Base-by-base conservation (phyloP, 1,140 invertebrate genomes). In the Lucilia cuprina region DNA sequence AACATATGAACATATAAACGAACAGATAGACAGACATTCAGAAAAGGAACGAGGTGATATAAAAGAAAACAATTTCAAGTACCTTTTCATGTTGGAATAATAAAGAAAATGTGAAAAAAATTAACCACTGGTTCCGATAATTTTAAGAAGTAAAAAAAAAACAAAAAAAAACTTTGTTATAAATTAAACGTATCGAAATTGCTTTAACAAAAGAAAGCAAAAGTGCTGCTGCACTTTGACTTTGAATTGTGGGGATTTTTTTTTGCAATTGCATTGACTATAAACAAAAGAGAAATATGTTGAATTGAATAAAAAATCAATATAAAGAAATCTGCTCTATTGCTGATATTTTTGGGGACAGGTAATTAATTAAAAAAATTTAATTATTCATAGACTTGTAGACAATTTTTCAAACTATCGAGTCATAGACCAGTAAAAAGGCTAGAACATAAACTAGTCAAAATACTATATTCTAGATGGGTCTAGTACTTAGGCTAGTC, bases 221-320 rank as follows among this genome's bases (percentile, higher is more conserved):
- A 80, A 80, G 77, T 80, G 77, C 47, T 41, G 14, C 74, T 80
- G 77, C 77, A 80, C 77, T 80, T 49, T 80, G 77, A 80, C 77
- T 80, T 80, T 41, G 75, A 41, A 70, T 70, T 70, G 65, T 8
- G 19, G n/a, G 65, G 65, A n/a, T n/a, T 70, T 70, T 70, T 60
- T 60, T 41, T 41, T 8, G 35, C 35, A 41, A 41, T 3, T 55
- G 50, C 10, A 55, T 2, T 3, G 10, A 55, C 50, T 8, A 55
- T 55, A 55, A 55, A 55, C 50, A 55, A 55, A 13, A 55, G 50
- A 55, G 50, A 55, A 5, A 55, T n/a, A n/a, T n/a, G n/a, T 3
- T 55, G 13, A 5, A 55, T 8, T 55, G 13, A 12, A 55, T 55
- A 12, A 55, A 55, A 55, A 55, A 55, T 55, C 50, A 12, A 55